Conservation (phyloP, 2,888 invertebrate genomes). For the Habrosyne pyritoides region DNA sequence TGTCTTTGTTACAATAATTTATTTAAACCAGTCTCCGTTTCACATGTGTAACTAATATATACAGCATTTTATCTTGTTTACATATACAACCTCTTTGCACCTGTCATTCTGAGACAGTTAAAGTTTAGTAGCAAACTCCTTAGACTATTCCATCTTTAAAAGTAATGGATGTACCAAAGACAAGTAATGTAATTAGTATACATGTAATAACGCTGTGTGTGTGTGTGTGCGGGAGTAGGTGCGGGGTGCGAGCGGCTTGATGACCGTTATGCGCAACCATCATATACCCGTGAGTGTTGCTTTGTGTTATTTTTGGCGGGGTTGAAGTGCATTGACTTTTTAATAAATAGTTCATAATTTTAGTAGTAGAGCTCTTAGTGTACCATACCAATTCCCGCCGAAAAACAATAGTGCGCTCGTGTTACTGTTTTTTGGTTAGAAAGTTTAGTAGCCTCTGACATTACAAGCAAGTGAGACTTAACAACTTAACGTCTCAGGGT, state of each 20-base stretch:
- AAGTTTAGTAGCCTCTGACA: too few species aligned
- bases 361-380: too few species aligned
- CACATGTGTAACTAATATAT: too few species aligned
- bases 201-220: slow-evolving; percentile 25
- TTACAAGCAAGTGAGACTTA: too few species aligned
- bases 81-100: not conserved
- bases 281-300: slow-evolving; percentile 60
- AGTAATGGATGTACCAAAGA: not conserved
- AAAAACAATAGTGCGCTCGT: too few species aligned
- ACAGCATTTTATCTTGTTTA: not conserved
- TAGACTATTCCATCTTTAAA: not conserved
- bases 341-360: too few species aligned
- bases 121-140: too few species aligned
- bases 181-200: slow-evolving; percentile 13
- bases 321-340: slow-evolving; percentile 13
- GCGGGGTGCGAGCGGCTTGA: slow-evolving; percentile 47
- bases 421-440: too few species aligned
- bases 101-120: not conserved
- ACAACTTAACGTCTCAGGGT: too few species aligned
- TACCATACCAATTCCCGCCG: too few species aligned
- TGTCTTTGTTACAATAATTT: slow-evolving; percentile 7
- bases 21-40: not conserved
- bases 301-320: slow-evolving; percentile 16
- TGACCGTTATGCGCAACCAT: slow-evolving; percentile 53
- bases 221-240: slow-evolving; percentile 44